A percentile compares a stretch with the other conserved stretches of the same genome.
These are phyloP conservation scores for Microhierax caerulescens DNA, from an alignment of 2,797 vertebrate genomes.

Conservation along the genomic window DNA sequence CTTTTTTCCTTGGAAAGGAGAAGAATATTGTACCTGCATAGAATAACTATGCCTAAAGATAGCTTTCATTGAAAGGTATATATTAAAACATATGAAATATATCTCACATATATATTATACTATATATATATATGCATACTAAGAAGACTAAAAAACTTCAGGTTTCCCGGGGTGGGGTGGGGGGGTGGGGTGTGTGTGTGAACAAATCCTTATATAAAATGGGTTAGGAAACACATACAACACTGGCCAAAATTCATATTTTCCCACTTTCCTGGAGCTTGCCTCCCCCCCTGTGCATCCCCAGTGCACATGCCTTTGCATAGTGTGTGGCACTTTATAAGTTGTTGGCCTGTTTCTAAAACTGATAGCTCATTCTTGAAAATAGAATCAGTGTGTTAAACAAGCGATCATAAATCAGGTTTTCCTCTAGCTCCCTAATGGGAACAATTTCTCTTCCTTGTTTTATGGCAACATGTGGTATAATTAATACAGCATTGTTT, in stretches of 20 bases:
- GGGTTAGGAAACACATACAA: background rate
- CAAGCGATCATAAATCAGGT: background rate
- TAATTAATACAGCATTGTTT: background rate
- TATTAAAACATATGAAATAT: background rate
- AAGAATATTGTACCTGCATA: background rate
- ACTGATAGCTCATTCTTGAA: background rate
- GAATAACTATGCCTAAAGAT: background rate
- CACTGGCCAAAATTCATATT: background rate
- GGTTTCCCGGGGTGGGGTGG: no score
- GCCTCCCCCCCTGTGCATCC: accelerated
- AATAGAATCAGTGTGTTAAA: background rate
- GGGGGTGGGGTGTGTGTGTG: no score
- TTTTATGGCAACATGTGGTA: background rate
- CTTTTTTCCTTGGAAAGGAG: background rate
- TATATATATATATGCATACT: background rate
- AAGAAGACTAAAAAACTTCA: background rate
- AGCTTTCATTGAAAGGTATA: background rate
- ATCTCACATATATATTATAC: background rate
- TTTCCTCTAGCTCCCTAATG: background rate
- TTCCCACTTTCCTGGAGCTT: background rate
- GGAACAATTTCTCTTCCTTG: background rate
- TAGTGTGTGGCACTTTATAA: background rate
- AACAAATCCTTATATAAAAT: background rate
- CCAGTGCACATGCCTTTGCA: background rate
- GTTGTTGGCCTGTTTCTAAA: background rate